A percentile compares a stretch with the other conserved stretches of the same genome.
Conservation (phyloP, 2,888 invertebrate genomes). For the Pandemis corylana region DNA sequence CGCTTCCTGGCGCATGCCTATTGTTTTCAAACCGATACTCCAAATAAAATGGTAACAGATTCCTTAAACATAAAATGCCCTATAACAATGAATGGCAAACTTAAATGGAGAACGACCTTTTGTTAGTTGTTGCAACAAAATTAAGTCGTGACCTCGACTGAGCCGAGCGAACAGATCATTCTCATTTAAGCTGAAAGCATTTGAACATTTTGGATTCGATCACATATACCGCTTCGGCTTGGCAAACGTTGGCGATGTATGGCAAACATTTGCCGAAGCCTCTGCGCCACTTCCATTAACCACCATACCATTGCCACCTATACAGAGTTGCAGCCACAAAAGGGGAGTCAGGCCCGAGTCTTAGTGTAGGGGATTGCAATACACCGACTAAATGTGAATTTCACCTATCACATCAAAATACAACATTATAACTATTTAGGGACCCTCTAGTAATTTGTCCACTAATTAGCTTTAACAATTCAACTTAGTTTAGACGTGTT, state of each 20-base stretch:
- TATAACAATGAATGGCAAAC: constrained; percentile 42
- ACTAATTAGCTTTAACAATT: constrained; percentile 76
- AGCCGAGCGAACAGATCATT: constrained; percentile 14
- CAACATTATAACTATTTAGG: constrained; percentile 75
- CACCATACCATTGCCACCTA: constrained; percentile 30
- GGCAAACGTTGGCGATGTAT: constrained; percentile 34
- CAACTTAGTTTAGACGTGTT: constrained; percentile 74
- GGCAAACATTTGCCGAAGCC: constrained; percentile 40
- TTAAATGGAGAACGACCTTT: constrained; percentile 26
- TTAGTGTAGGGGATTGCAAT: constrained; percentile 65
- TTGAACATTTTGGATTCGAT: constrained; percentile 37
- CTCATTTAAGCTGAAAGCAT: constrained; percentile 32
- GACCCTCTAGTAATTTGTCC: constrained; percentile 68
- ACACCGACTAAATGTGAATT: constrained; percentile 76
- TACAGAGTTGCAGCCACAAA: constrained; percentile 54
- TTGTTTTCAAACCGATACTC: constrained; percentile 31
- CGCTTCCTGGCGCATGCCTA: neutral
- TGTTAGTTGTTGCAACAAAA: constrained; percentile 21
- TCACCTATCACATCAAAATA: constrained; percentile 75
- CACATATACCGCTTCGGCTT: constrained; percentile 19
- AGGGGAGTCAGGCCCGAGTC: constrained; percentile 71
- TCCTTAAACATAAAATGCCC: constrained; percentile 42
- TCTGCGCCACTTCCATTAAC: constrained; percentile 28
- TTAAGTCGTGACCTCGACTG: neutral
- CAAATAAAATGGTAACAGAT: constrained; percentile 37